Evolutionary conservation across 2,113 vertebrate species (phyloP).

Genomic region (Progne subis): DNA sequence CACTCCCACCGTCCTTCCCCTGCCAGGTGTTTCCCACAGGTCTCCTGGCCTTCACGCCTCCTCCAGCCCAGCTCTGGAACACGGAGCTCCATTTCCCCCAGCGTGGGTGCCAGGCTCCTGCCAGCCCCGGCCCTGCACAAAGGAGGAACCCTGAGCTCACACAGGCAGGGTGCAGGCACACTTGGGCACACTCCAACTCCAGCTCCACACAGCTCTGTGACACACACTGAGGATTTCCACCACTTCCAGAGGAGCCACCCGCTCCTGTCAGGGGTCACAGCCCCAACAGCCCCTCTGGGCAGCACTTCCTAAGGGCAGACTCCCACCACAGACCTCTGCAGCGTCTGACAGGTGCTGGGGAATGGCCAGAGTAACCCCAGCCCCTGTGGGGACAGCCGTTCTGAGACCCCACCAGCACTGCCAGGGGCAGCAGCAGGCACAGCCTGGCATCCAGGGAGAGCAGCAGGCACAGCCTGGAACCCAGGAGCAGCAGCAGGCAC

Average conservation of each 20-base stretch:
- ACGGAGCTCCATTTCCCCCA: accelerated
- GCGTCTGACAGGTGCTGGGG: not conserved
- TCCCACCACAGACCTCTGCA: not conserved
- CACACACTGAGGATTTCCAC: not conserved
- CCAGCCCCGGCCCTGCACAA: not conserved
- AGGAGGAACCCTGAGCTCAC: not conserved
- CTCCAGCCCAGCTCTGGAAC: not conserved
- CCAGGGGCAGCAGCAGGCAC: not conserved
- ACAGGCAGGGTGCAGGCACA: not conserved
- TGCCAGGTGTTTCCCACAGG: not conserved
- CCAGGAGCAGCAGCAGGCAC: too few species aligned
- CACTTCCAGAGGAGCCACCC: not conserved
- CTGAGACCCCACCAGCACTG: not conserved
- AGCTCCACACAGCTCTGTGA: not conserved
- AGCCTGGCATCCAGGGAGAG: not conserved
- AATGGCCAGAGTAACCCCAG: accelerated
- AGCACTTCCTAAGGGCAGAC: not conserved
- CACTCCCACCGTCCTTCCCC: not conserved
- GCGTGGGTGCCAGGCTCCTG: too few species aligned
- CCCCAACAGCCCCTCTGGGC: not conserved
- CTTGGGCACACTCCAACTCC: not conserved
- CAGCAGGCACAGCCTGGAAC: too few species aligned
- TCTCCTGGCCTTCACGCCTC: not conserved
- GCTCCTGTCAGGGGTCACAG: not conserved
- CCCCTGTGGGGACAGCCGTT: accelerated